Base-by-base conservation (phyloP, 2,113 vertebrate species). In the Cinclus cinclus region DNA sequence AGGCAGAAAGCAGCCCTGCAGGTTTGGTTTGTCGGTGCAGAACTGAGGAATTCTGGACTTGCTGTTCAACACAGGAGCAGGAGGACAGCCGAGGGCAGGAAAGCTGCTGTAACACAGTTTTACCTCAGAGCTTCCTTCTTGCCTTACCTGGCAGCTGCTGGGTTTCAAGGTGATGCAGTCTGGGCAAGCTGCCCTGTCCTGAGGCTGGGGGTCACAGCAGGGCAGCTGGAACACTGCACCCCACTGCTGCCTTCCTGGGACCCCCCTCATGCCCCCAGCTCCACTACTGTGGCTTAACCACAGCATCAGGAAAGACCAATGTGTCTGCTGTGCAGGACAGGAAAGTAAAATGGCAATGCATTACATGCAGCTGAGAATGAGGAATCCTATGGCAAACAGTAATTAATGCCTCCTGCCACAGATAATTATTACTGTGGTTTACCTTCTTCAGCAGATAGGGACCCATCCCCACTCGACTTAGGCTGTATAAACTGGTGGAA, bases 171-270 rank as follows among this genome's bases (percentile, higher is more conserved):
- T 25, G 50, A 58, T 9, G 31, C 30, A 62, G 5, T 44, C 23
- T 46, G 70, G 60, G 31, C 21, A 49, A 69, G 39, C 24, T 17
- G 15, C 39, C 59, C 37, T 21, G 13, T 23, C 23, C 53, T 24
- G n/a, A 58, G 59, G n/a, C 21, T 1, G 2, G 10, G 28, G 7
- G 30, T 46, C 17, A 11, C 6, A 10, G 70, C 47, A 62, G 35
- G n/a, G 31, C 47, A n/a, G 69, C 30, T 3, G 5, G 35, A 63
- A 47, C 13, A 3, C 37, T 47, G 56, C 10, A 5, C 28, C 35
- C 18, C 18, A 4, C 0, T 4, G 9, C 35, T 31, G 22, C 13
- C 39, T 23, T 22, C 33, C 50, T 2, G 1, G 27, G 15, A 31
- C 5, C 2, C 33, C 16, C 9, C 4, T 10, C 23, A 5, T 22